Percentiles rank a stretch among this genome's conserved stretches.
These are phyloP conservation scores for Moxostoma hubbsi DNA, from an alignment of 2,797 vertebrate species.

Conservation along the genomic window DNA sequence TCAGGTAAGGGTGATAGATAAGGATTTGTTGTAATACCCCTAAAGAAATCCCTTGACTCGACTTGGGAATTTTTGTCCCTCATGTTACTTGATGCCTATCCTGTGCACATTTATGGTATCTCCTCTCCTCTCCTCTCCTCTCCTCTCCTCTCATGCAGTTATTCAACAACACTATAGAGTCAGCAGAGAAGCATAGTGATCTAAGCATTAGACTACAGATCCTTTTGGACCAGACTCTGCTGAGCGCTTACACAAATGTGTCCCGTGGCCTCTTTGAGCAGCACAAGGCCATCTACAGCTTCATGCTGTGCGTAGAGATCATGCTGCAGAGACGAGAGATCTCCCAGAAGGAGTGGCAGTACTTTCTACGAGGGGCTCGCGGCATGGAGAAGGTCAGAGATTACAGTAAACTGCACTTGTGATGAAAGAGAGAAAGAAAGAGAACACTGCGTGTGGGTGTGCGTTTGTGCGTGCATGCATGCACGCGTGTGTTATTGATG, in stretches of 20 bases:
- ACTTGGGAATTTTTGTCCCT: neutral
- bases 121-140: neutral
- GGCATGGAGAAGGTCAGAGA: constrained; percentile 75
- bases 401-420: neutral
- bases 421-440: constrained; percentile 5
- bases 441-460: neutral
- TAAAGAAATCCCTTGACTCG: neutral
- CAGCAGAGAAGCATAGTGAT: constrained; percentile 69
- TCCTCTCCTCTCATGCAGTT: constrained; percentile 66
- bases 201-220: constrained; percentile 74
- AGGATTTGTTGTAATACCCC: neutral
- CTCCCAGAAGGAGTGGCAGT: constrained; percentile 78
- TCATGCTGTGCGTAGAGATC: constrained; percentile 82
- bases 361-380: constrained; percentile 76
- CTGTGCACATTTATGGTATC: neutral
- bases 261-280: constrained; percentile 83
- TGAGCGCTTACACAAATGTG: constrained; percentile 75
- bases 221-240: constrained; percentile 77
- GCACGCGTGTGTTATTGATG: too few species aligned
- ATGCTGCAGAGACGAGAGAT: constrained; percentile 75
- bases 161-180: constrained; percentile 81
- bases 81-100: neutral
- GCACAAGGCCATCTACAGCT: constrained; percentile 85
- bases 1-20: neutral
- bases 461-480: neutral